A percentile compares a stretch with the other conserved stretches of the same genome.
These are phyloP conservation scores for Acomys russatus DNA, from an alignment of 2,797 vertebrate genomes.

Conservation along the genomic window DNA sequence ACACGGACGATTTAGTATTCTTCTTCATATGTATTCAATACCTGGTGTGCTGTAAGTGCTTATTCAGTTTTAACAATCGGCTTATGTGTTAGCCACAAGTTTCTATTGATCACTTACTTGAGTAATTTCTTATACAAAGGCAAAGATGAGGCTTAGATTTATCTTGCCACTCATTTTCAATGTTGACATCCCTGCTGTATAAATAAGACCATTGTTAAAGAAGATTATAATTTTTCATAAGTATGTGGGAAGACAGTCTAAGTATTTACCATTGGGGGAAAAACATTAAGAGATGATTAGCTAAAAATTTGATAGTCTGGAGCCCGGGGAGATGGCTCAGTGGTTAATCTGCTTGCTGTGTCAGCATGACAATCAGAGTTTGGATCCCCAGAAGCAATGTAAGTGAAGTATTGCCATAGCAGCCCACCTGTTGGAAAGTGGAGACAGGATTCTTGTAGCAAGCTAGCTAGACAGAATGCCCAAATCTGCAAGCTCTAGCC, in stretches of 20 bases:
- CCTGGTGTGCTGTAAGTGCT: slow-evolving; percentile 71
- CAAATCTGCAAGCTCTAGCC: background rate
- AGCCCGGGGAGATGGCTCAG: background rate
- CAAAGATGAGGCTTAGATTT: slow-evolving; percentile 67
- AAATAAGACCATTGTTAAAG: slow-evolving; percentile 71
- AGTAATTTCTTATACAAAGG: slow-evolving; percentile 75
- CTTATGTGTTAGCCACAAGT: slow-evolving; percentile 75
- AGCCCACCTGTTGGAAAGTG: background rate
- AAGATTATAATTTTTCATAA: slow-evolving; percentile 66
- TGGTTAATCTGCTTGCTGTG: background rate
- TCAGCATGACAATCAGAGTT: background rate
- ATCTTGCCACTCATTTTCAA: slow-evolving; percentile 69
- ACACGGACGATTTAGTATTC: slow-evolving; percentile 79
- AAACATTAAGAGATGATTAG: slow-evolving; percentile 20
- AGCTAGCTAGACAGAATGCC: background rate
- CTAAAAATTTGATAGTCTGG: background rate
- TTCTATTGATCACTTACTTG: slow-evolving; percentile 78
- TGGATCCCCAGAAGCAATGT: background rate
- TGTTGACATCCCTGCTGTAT: slow-evolving; percentile 67
- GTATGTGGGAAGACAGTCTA: background rate
- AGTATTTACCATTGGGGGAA: slow-evolving; percentile 2
- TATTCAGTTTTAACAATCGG: slow-evolving; percentile 78
- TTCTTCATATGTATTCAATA: slow-evolving; percentile 79
- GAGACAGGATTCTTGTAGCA: background rate
- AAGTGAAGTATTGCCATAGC: background rate